Conservation (phyloP, 2,888 invertebrate species). For the Orthonevra nobilis region DNA sequence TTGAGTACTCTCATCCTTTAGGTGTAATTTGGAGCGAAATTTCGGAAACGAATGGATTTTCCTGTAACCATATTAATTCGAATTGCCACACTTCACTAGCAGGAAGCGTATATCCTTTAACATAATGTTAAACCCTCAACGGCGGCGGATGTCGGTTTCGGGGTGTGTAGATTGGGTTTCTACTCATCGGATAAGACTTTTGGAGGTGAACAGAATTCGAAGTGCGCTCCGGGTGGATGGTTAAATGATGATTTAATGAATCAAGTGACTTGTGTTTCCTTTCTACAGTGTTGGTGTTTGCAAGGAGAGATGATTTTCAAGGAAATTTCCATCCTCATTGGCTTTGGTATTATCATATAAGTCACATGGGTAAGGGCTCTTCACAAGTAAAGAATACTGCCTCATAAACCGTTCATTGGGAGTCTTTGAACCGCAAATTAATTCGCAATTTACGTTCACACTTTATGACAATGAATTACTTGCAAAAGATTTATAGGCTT, state of each 20-base stretch:
- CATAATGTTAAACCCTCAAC: conserved; percentile 7
- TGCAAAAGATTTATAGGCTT: too few relatives aligned
- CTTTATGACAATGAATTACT: too few relatives aligned
- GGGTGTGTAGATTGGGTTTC: too few relatives aligned
- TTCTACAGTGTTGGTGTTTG: too few relatives aligned
- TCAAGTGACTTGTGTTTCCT: neutral
- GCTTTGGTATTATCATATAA: too few relatives aligned
- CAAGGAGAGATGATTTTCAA: too few relatives aligned
- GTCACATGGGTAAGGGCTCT: too few relatives aligned
- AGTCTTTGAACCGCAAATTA: too few relatives aligned
- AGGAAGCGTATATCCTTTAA: conserved; percentile 27
- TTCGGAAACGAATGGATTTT: conserved; percentile 45
- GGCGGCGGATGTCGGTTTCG: neutral
- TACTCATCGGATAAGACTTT: too few relatives aligned
- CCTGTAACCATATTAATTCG: conserved; percentile 41
- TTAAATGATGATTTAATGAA: conserved; percentile 8
- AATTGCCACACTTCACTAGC: conserved; percentile 16
- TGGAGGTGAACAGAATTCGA: conserved; percentile 23
- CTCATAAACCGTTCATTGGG: too few relatives aligned
- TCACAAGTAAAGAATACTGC: too few relatives aligned
- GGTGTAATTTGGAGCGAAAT: conserved; percentile 46
- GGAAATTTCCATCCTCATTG: neutral
- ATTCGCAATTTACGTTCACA: too few relatives aligned
- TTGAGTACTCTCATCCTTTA: conserved; percentile 8
- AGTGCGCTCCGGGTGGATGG: conserved; percentile 18